A percentile compares a stretch with the other conserved stretches of the same genome.
Evolutionary conservation across 2,797 vertebrate species (phyloP).

Genomic region (Crenuchus spilurus): DNA sequence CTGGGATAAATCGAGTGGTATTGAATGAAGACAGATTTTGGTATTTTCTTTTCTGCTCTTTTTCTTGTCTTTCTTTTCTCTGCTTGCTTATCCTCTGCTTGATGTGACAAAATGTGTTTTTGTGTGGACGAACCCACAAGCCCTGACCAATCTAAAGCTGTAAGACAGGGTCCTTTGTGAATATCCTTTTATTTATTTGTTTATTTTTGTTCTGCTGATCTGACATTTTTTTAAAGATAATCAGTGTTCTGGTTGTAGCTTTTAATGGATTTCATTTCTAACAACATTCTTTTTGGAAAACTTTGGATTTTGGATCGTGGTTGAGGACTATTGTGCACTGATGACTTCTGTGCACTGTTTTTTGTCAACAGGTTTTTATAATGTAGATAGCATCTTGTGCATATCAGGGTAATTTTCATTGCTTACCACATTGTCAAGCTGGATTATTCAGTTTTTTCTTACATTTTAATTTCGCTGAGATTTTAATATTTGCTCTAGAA

Average conservation of each 20-base stretch:
- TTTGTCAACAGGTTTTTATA: constrained; percentile 2
- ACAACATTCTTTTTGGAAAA: constrained; percentile 14
- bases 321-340: too few relatives aligned
- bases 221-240: constrained; percentile 19
- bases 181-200: constrained; percentile 14
- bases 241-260: constrained; percentile 20
- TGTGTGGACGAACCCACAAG: constrained; percentile 33
- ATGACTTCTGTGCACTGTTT: constrained; percentile 3
- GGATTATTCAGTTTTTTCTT: not conserved
- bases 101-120: constrained; percentile 38
- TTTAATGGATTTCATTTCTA: constrained; percentile 23
- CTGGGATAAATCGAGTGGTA: constrained; percentile 59
- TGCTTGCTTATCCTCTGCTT: constrained; percentile 36
- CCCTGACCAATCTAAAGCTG: constrained; percentile 12
- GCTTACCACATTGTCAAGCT: not conserved
- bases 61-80: not conserved
- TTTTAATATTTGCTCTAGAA: not conserved
- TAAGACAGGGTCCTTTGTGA: constrained; percentile 40
- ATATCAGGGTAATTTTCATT: constrained; percentile 15
- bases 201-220: constrained; percentile 14
- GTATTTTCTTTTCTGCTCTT: constrained; percentile 20
- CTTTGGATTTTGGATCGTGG: too few relatives aligned
- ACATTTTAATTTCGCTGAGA: not conserved
- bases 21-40: constrained; percentile 60
- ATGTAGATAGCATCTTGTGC: constrained; percentile 18